Base-by-base conservation (phyloP, 2,113 vertebrate genomes). In the Tretioscincus oriximinensis region DNA sequence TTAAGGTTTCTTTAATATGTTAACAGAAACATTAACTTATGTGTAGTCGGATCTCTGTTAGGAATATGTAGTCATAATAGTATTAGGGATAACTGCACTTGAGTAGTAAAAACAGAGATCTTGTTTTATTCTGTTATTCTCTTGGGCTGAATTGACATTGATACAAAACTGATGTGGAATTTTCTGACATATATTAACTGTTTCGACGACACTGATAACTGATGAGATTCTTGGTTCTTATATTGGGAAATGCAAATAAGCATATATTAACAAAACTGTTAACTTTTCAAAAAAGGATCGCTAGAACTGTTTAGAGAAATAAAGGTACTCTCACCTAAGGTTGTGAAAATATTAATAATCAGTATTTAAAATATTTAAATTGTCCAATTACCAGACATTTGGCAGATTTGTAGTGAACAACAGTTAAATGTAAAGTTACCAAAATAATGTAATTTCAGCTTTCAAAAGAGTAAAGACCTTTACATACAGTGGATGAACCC, bases 381-480 rank as follows among this genome's bases (percentile, higher is more conserved):
- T 82, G 87, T 83, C n/a, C 60, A 0, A 18, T 69, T 3, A 41
- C 35, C 35, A 4, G 71, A 2, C 80, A 83, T 67, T 12, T 16
- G 54, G 54, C 14, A 18, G 54, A 58, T 58, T 3, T 76, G n/a
- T 0, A 0, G n/a, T 61, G 49, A 41, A 47, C 26, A 7, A 24
- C 4, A 63, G 31, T 35, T 26, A 71, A 70, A 70, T 28, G 12
- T 73, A 18, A 21, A 35, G 3, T 3, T 58, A 8, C 9, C 68
- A n/a, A 76, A 47, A 45, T 68, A 31, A 69, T 18, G 29, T 45
- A 54, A 68, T 9, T 1, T 14, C 18, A 61, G 20, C 20, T n/a
- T n/a, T 64, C 28, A 18, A 20, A 80, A 20, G 47, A 9, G 65
- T 81, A 73, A 71, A 1, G 2, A 54, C 41, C 9, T 11, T 54